Conservation (phyloP, 2,113 vertebrate species). For the Rafetus swinhoei region DNA sequence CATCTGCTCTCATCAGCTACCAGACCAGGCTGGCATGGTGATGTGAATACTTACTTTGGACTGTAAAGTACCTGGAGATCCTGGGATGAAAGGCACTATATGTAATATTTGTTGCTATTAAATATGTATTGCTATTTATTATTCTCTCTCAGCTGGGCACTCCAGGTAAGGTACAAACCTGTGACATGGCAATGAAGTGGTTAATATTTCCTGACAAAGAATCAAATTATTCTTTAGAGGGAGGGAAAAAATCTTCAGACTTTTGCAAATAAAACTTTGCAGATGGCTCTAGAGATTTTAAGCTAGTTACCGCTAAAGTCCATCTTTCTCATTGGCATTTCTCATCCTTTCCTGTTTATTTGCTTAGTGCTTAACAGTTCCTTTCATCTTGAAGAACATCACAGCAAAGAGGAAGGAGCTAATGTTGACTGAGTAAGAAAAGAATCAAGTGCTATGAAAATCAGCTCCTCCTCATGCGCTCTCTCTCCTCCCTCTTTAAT, state of each 20-base stretch:
- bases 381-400: constrained; percentile 1
- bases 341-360: constrained; percentile 7
- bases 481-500: background rate
- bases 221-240: constrained; percentile 1
- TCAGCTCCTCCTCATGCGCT: background rate
- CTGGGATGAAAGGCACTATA: rapidly evolving
- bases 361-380: background rate
- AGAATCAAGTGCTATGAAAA: background rate
- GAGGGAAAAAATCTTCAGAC: background rate
- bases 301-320: background rate
- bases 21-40: background rate
- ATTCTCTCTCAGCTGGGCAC: background rate
- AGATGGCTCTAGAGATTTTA: background rate
- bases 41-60: background rate
- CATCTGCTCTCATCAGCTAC: too few relatives aligned
- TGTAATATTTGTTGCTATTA: background rate
- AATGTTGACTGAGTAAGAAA: background rate
- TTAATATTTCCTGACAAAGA: constrained; percentile 27
- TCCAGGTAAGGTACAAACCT: background rate
- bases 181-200: background rate
- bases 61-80: background rate
- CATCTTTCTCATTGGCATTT: background rate
- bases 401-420: background rate
- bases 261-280: background rate
- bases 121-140: background rate